Conservation (phyloP, 2,888 invertebrate genomes). For the Apamea monoglypha region DNA sequence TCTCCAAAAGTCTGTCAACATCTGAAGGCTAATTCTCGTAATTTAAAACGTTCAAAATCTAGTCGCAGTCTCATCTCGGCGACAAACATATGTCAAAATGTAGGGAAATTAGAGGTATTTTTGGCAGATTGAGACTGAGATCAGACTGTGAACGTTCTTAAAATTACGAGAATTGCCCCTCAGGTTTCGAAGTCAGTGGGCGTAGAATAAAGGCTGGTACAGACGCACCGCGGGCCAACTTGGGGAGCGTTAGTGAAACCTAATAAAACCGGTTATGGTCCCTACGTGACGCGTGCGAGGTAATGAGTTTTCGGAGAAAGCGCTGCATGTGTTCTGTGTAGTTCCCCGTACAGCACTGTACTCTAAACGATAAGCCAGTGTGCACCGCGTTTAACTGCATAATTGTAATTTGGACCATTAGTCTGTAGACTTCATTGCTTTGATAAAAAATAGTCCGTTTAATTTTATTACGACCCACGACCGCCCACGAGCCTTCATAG, state of each 20-base stretch:
- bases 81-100: no score
- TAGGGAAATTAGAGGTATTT: no score
- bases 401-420: constrained; percentile 63
- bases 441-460: constrained; percentile 48
- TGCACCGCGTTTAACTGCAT: constrained; percentile 55
- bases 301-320: constrained; percentile 90
- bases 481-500: constrained; percentile 40
- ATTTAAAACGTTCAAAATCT: no score
- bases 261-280: constrained; percentile 88
- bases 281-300: constrained; percentile 88
- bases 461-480: constrained; percentile 38
- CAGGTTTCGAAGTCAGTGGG: constrained; percentile 65
- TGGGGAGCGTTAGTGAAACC: constrained; percentile 85
- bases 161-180: no score
- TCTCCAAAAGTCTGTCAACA: constrained; percentile 49
- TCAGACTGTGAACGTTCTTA: no score
- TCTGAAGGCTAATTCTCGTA: no score
- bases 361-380: constrained; percentile 52
- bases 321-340: constrained; percentile 76
- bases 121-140: no score
- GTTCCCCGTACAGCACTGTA: constrained; percentile 71
- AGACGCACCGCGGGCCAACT: constrained; percentile 72
- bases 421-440: constrained; percentile 33
- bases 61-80: no score
- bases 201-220: constrained; percentile 75